Conservation (phyloP, 2,797 vertebrate species). For the Spizella passerina region DNA sequence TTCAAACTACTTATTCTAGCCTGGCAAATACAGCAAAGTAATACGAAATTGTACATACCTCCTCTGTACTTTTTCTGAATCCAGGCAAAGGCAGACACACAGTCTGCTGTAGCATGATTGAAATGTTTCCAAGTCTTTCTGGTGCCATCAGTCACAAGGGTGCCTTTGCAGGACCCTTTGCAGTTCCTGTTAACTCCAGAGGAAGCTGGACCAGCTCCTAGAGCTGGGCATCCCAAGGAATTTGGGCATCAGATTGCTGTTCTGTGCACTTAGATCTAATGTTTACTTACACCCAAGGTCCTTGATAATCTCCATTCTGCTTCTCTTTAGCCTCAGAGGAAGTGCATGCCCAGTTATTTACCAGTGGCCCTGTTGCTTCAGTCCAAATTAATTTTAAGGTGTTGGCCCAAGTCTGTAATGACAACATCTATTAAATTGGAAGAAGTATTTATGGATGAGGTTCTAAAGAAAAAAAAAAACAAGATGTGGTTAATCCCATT, state of each 20-base stretch:
- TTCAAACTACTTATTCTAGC: not conserved
- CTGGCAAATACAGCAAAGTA: not conserved
- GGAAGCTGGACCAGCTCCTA: not conserved
- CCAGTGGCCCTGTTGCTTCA: not conserved
- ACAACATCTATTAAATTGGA: not conserved
- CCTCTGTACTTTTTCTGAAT: not conserved
- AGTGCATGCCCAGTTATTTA: not conserved
- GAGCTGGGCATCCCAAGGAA: not conserved
- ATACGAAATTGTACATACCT: not conserved
- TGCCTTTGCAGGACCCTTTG: not conserved
- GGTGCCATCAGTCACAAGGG: not conserved
- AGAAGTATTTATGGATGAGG: not conserved
- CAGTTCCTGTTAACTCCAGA: not conserved
- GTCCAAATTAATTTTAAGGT: not conserved
- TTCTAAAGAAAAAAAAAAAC: not conserved
- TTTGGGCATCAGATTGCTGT: not conserved
- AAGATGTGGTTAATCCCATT: not conserved
- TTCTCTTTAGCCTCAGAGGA: not conserved
- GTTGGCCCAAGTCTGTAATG: not conserved
- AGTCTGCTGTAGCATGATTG: not conserved
- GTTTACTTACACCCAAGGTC: not conserved
- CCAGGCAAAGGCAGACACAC: not conserved
- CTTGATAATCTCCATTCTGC: not conserved
- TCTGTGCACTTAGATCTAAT: not conserved
- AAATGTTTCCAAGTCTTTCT: not conserved